Base-by-base conservation (phyloP, 2,888 invertebrate species). In the Pachycephus smyrnensis region DNA sequence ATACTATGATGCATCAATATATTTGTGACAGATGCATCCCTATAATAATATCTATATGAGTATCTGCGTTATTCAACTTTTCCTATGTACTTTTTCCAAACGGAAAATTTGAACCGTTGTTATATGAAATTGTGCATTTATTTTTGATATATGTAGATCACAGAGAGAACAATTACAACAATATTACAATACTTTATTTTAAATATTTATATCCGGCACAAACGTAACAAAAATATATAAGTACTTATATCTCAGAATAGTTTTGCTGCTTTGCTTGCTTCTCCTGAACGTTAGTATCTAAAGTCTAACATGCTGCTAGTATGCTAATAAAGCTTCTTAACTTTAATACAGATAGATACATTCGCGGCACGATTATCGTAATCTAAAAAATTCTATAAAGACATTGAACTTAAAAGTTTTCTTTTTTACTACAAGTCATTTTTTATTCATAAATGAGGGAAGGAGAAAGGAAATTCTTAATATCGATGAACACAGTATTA, bases 101-200 rank as follows among this genome's bases (percentile, higher is more conserved):
- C 15, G 23, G 15, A 2, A 55, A 0, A 23, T 55, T 23, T 2
- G 23, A 55, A 23, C 2, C 0, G 23, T 23, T 55, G 55, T 55
- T 55, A 55, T 55, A 55, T 23, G 23, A 23, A 55, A 55, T 55
- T 55, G 15, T 55, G 2, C 2, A 55, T 55, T 55, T 55, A 55
- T 55, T 55, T 55, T 55, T 23, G 23, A 55, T 23, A 23, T 73
- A 73, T 73, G 76, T 77, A 75, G 76, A 84, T 83, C 83, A 84
- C 84, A 84, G 82, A 77, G 75, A 84, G 75, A 77, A 84, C 78
- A 83, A 79, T 83, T 82, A 81, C 81, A 82, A 82, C 80, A 55
- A 9, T 55, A 68, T 71, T 35, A 40, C 73, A 37, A 23, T 69
- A 73, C 30, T 31, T 71, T 77, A 73, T 68, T 68, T 69, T 36